Conservation (phyloP, 1,140 invertebrate genomes). For the Papilio glaucus region DNA sequence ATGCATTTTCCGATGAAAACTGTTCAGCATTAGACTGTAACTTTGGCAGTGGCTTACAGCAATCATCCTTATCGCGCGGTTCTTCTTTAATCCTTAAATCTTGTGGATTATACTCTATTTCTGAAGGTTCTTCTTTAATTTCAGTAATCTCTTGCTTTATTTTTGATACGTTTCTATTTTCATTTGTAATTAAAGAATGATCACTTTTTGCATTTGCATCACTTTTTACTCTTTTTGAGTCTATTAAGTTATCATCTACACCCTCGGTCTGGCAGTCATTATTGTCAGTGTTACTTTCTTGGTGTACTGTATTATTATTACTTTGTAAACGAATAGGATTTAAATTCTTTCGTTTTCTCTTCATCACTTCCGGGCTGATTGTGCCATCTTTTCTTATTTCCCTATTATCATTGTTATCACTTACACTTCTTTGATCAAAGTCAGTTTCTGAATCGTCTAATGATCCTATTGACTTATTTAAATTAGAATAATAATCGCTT, state of each 20-base stretch:
- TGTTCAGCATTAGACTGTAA: slow-evolving; percentile 50
- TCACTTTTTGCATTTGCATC: slow-evolving; percentile 51
- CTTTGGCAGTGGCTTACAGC: slow-evolving; percentile 49
- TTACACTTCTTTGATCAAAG: slow-evolving; percentile 87
- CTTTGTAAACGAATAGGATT: slow-evolving; percentile 91
- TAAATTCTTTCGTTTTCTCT: slow-evolving; percentile 94
- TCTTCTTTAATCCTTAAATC: slow-evolving; percentile 72
- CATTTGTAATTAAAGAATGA: slow-evolving; percentile 41
- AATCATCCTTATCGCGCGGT: slow-evolving; percentile 50
- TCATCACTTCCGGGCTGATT: slow-evolving; percentile 80
- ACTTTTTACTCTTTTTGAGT: slow-evolving; percentile 75
- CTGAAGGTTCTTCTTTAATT: slow-evolving; percentile 62
- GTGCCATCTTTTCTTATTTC: slow-evolving; percentile 71
- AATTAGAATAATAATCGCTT: slow-evolving; percentile 76
- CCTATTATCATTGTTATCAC: slow-evolving; percentile 89
- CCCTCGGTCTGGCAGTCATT: slow-evolving; percentile 45
- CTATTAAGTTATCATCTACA: slow-evolving; percentile 56
- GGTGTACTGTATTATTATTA: slow-evolving; percentile 49
- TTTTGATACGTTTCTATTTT: slow-evolving; percentile 48
- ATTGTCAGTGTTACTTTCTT: slow-evolving; percentile 45
- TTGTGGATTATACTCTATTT: slow-evolving; percentile 57
- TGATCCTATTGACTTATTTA: slow-evolving; percentile 70
- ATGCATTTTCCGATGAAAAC: slow-evolving; percentile 86
- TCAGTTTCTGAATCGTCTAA: slow-evolving; percentile 86
- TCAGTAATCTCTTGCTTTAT: slow-evolving; percentile 58